Evolutionary conservation across 2,113 vertebrate species (phyloP), one percentile per base, ranked within the genome.

Genomic region (Neoarius graeffei): DNA sequence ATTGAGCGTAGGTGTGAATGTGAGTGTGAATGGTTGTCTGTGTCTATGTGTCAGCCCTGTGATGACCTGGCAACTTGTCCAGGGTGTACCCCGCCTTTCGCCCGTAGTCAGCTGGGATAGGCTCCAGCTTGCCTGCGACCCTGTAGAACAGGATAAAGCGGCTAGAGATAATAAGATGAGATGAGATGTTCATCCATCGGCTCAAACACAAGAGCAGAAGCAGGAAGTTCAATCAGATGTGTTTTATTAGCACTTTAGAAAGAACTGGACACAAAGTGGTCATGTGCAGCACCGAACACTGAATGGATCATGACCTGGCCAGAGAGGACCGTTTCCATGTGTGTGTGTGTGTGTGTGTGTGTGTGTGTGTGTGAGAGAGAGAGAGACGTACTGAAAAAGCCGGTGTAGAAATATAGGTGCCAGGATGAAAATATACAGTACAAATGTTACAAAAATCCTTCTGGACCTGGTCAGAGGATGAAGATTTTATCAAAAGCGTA

Each of bases 261-360:
- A 81, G 50, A 60, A 30, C 11, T 1, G 11, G 56, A 85, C 52
- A 35, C 30, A 79, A 64, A 81, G 82, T 84, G 7, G 88, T 87
- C 88, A 85, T 90, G 85, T 87, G 85, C 92, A 95, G 93, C 94
- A 94, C 94, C 94, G 86, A 92, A 92, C 89, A 92, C 87, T 86
- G 89, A 87, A 88, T 79, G 82, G 86, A 80, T 56, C 71, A 89
- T 90, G 84, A 84, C 80, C 62, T 89, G 91, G 89, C 77, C 20
- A 50, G 56, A 71, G 23, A 76, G 50, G 80, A 86, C 9, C 19
- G n/a, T 8, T 15, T 56, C 81, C 48, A 3, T 4, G 7, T 13
- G 25, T 6, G 4, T 42, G 30, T 17, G 35, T n/a, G n/a, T n/a
- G n/a, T n/a, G n/a, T n/a, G n/a, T n/a, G n/a, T n/a, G n/a, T n/a